Conservation (phyloP, 2,113 vertebrate species). For the Tauraco erythrolophus region DNA sequence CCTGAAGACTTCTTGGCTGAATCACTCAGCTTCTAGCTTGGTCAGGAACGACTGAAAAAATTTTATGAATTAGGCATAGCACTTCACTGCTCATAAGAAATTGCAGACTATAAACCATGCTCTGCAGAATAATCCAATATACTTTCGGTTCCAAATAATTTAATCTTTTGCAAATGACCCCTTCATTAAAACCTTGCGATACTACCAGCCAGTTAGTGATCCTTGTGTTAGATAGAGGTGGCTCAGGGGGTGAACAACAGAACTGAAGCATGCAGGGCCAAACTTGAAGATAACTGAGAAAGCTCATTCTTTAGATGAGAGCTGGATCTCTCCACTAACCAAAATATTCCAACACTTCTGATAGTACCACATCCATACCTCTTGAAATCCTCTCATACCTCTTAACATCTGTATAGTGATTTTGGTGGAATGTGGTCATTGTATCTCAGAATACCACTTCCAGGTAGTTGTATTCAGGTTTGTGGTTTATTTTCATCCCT, state of each 20-base stretch:
- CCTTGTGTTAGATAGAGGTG: background rate
- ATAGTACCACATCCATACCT: background rate
- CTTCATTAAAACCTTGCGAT: background rate
- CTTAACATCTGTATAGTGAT: background rate
- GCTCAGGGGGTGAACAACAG: background rate
- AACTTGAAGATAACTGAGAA: background rate
- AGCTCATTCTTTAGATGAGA: background rate
- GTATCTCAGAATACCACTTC: background rate
- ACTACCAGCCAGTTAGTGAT: background rate
- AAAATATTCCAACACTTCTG: background rate
- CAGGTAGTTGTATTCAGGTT: background rate
- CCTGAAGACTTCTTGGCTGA: background rate
- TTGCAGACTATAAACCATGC: background rate
- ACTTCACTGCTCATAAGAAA: background rate
- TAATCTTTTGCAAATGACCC: background rate
- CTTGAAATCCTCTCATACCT: background rate
- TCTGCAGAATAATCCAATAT: background rate
- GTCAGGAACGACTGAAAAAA: background rate
- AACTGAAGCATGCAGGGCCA: background rate
- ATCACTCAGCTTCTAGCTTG: background rate
- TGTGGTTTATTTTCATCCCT: background rate
- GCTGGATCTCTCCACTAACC: background rate
- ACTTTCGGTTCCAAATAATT: background rate
- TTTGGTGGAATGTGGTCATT: background rate
- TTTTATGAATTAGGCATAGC: background rate